phyloP scores from a whole-genome alignment of 2,113 vertebrate species.

The Henicopernis longicauda region DNA sequence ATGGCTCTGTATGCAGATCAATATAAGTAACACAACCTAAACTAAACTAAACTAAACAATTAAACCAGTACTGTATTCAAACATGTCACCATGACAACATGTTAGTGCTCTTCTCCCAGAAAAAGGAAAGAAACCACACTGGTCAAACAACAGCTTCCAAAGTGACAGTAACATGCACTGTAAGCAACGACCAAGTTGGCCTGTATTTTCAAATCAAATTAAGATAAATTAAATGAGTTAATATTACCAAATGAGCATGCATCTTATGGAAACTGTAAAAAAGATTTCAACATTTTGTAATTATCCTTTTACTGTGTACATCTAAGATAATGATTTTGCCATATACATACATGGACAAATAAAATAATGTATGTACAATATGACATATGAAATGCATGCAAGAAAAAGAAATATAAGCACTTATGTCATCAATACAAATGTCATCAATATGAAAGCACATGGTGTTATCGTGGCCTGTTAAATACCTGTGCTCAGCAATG shows the following conservation, averaged over 20 bases:
- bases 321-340: neutral
- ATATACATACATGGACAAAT: neutral
- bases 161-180: neutral
- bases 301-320: neutral
- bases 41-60: neutral
- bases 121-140: neutral
- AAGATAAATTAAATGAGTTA: neutral
- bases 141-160: neutral
- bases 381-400: neutral
- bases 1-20: neutral
- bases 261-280: neutral
- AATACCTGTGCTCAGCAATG: constrained; percentile 22
- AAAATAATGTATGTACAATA: neutral
- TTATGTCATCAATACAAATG: neutral
- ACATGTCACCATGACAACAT: neutral
- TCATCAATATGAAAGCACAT: neutral
- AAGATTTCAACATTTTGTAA: neutral
- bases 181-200: neutral
- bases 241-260: neutral
- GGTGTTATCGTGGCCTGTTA: neutral
- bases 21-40: neutral
- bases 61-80: neutral
- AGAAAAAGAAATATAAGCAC: neutral
- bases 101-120: neutral
- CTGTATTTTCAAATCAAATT: neutral